Evolutionary conservation across 2,888 invertebrate species (phyloP).

Genomic region (Drosophila meridiana): DNA sequence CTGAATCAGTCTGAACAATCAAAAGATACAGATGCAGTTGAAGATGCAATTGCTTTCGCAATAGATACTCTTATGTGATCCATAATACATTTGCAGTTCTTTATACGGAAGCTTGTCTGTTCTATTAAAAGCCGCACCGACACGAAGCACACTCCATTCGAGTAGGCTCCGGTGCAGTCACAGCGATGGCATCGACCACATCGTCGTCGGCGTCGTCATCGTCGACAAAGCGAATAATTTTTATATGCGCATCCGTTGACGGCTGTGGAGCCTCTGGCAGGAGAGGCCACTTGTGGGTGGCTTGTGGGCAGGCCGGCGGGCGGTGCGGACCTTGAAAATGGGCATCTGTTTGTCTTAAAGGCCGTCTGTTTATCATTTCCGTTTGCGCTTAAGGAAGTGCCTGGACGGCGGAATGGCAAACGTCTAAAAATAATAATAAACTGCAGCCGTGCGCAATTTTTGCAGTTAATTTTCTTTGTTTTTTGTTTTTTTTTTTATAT

Average conservation of each 20-base stretch:
- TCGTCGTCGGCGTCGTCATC: slow-evolving; percentile 27
- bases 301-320: background rate
- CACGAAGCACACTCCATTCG: slow-evolving; percentile 1
- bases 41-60: background rate
- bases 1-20: background rate
- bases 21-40: no score
- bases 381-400: slow-evolving; percentile 68
- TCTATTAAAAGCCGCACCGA: slow-evolving; percentile 5
- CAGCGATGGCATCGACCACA: slow-evolving; percentile 18
- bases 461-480: slow-evolving; percentile 3
- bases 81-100: background rate
- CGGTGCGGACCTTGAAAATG: slow-evolving; percentile 54
- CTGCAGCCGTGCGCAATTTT: slow-evolving; percentile 37
- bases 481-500: background rate
- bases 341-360: slow-evolving; percentile 55
- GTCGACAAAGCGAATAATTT: slow-evolving; percentile 68
- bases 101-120: slow-evolving; percentile 14
- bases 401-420: slow-evolving; percentile 39
- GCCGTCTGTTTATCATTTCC: slow-evolving; percentile 67
- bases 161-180: slow-evolving; percentile 15
- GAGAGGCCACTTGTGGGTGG: slow-evolving; percentile 13
- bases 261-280: slow-evolving; percentile 6
- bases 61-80: background rate
- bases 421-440: slow-evolving; percentile 58
- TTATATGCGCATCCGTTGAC: slow-evolving; percentile 80